Base-by-base conservation (phyloP, 2,797 vertebrate genomes). In the Clarias platycephalus region DNA sequence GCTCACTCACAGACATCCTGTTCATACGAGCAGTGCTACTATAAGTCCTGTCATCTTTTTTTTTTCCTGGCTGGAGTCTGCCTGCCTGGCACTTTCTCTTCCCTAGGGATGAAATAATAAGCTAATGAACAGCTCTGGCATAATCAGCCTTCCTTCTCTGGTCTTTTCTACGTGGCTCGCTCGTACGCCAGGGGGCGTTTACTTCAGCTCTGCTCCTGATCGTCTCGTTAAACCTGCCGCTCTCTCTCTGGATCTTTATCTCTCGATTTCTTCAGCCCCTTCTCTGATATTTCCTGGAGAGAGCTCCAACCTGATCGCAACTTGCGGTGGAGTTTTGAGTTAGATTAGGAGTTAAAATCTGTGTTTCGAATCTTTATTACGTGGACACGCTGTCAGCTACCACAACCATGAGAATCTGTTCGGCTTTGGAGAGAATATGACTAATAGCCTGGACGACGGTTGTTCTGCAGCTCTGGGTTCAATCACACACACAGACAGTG, bases 151-250 rank as follows among this genome's bases (percentile, higher is more conserved):
- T 88, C 63, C 79, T 82, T 79, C 72, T 70, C 77, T 28, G 55
- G 20, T 75, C 79, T 6, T 88, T 57, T 83, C 71, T 79, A 84
- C 88, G 44, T 89, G 85, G 88, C 87, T 86, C 85, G 86, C 76
- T 68, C 75, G 67, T 70, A 87, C 58, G 82, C 67, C 86, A 81
- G 24, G 55, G 44, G 60, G 62, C 58, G 62, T 85, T 78, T 88
- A 79, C 80, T 79, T 86, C 76, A 77, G 82, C 68, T 53, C 63
- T 8, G 10, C 71, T 34, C 68, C 22, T 2, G 68, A 44, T 18
- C 4, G 71, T 49, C 40, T 74, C 15, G 28, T 75, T n/a, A 53
- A 53, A 53, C 15, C 71, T 53, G 6, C 2, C 2, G 7, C n/a
- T 8, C 44, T 81, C 78, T 60, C 70, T 37, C 5, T 68, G 28